Base-by-base conservation (phyloP, 2,797 vertebrate species). In the Clarias laeviceps region DNA sequence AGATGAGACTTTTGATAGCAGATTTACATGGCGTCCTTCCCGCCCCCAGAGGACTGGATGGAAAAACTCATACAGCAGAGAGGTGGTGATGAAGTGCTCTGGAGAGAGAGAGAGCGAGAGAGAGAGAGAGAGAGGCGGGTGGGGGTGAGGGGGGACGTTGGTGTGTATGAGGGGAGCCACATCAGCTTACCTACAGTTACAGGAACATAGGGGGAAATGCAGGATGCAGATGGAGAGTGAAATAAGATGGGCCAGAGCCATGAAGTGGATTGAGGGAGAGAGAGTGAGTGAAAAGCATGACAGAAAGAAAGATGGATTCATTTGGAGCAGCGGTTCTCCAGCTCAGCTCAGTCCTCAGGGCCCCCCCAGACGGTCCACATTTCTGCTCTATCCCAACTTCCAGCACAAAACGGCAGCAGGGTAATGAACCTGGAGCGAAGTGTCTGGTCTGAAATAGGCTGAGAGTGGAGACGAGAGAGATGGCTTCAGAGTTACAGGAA, bases 181-280 rank as follows among this genome's bases (percentile, higher is more conserved):
- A 54, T 54, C 27, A 82, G 72, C 56, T 27, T 80, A 57, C n/a
- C 37, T 80, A 70, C 24, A 24, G 61, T 29, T 68, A 34, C 50
- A 80, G 50, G n/a, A 45, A n/a, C 32, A 62, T 45, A 8, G 29
- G 85, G 65, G 0, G 24, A 88, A 82, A 56, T 79, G 74, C n/a
- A 59, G 86, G 62, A 57, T 88, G 84, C 86, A 89, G 89, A 79
- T 90, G 74, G 72, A 91, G 89, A 93, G 90, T 88, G 88, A 92
- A 92, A 81, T 65, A 40, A 62, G 76, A 62, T 79, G 56, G 32
- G 76, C 57, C 32, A 0, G 22, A 62, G 57, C 76, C 76, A 62
- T 61, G 56, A n/a, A 61, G 37, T 24, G 34, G 20, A 32, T n/a
- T 4, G 64, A 24, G 20, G 5, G 77, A 27, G 62, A 24, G 17